Conservation (phyloP, 2,113 vertebrate species). For the Mesembrinibis cayennensis region DNA sequence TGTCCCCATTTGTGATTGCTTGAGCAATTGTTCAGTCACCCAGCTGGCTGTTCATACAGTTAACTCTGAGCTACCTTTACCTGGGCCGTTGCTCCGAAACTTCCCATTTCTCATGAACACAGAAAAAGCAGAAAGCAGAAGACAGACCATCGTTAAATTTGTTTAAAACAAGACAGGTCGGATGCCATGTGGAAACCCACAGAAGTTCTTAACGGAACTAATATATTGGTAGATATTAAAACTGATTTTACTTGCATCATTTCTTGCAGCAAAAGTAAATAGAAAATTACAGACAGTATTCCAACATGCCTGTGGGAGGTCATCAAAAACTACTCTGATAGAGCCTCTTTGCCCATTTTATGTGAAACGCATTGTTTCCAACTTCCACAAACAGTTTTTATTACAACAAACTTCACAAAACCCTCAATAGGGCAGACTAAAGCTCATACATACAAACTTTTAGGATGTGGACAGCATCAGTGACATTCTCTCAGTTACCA, state of each 20-base stretch:
- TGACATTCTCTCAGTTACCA: conserved; percentile 51
- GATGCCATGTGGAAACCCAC: not conserved
- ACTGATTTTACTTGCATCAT: conserved; percentile 19
- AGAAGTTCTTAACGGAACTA: conserved; percentile 29
- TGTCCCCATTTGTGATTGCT: not conserved
- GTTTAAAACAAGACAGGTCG: conserved; percentile 23
- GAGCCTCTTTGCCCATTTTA: not conserved
- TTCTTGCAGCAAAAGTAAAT: conserved; percentile 23
- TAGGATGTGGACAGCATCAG: conserved; percentile 39
- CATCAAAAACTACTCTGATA: not conserved
- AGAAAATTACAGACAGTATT: not conserved
- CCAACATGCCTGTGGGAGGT: not conserved
- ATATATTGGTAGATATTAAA: conserved; percentile 11
- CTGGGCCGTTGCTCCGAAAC: not conserved
- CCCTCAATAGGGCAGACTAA: not conserved
- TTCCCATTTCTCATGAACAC: not conserved
- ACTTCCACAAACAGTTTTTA: not conserved
- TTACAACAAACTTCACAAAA: conserved; percentile 10
- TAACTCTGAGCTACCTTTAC: not conserved
- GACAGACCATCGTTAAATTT: conserved; percentile 26
- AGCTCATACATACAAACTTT: not conserved
- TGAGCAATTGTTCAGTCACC: not conserved
- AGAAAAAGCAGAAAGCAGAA: conserved; percentile 4
- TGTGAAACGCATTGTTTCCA: not conserved
- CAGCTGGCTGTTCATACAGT: not conserved